Evolutionary conservation across 2,888 invertebrate species (phyloP).

Genomic region (Cheilosia variabilis): DNA sequence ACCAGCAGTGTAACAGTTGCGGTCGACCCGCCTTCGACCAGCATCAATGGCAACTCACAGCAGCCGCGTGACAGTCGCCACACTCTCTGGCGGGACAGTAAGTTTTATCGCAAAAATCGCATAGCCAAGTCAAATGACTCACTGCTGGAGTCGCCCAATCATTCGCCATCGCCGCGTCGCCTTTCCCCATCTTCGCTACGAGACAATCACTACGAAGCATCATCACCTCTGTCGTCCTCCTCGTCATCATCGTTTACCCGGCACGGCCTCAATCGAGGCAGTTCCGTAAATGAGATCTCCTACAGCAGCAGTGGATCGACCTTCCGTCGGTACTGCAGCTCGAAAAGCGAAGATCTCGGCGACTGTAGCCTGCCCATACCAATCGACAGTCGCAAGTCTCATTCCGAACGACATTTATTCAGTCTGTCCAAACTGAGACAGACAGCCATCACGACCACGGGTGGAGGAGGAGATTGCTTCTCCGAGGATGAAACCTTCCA

Average conservation of each 20-base stretch:
- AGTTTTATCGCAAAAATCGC: constrained; percentile 83
- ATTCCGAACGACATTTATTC: constrained; percentile 82
- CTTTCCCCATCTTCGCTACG: constrained; percentile 81
- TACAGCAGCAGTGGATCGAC: constrained; percentile 62
- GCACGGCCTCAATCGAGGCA: constrained; percentile 79
- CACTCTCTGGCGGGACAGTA: constrained; percentile 83
- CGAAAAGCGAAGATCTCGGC: constrained; percentile 81
- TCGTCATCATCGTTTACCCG: constrained; percentile 79
- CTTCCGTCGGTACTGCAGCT: constrained; percentile 80
- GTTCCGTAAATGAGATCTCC: constrained; percentile 78
- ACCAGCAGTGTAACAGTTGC: constrained; percentile 77
- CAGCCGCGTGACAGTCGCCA: constrained; percentile 80
- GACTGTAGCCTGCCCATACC: constrained; percentile 80
- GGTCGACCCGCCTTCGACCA: constrained; percentile 72
- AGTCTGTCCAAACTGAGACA: constrained; percentile 81
- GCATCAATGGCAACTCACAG: constrained; percentile 57
- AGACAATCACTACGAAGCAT: constrained; percentile 82
- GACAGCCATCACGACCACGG: constrained; percentile 82
- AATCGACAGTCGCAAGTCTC: constrained; percentile 82
- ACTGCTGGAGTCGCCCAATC: constrained; percentile 81
- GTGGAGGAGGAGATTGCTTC: constrained; percentile 78
- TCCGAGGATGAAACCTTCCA: constrained; percentile 82
- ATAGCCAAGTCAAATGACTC: constrained; percentile 84
- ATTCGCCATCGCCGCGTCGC: constrained; percentile 78
- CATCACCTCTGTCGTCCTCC: constrained; percentile 78